A percentile compares a stretch with the other conserved stretches of the same genome.
Conservation (phyloP, 2,888 invertebrate species). For the Cordylochernes scorpioides region DNA sequence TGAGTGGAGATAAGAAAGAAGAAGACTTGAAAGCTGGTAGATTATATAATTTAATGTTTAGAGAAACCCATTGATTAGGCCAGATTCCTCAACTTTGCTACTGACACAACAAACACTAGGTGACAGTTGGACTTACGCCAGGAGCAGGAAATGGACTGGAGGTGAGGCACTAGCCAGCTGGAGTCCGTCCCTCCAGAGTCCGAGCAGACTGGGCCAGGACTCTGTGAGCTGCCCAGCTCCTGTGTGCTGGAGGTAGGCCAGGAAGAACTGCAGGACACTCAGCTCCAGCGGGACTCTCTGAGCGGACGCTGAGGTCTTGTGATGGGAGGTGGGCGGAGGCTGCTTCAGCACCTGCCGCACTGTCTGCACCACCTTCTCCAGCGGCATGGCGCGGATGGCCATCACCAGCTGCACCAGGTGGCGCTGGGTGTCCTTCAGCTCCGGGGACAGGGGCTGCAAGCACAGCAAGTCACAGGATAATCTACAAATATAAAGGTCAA, state of each 20-base stretch:
- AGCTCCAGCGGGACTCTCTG: conserved; percentile 35
- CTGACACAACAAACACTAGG: no score
- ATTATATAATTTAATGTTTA: no score
- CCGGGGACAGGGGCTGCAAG: no score
- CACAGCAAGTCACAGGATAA: no score
- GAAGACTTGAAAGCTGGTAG: no score
- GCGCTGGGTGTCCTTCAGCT: no score
- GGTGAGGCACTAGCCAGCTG: conserved; percentile 35
- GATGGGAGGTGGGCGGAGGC: conserved; percentile 25
- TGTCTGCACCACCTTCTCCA: conserved; percentile 53
- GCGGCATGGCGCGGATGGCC: conserved; percentile 51
- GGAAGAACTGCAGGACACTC: conserved; percentile 51
- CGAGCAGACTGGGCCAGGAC: conserved; percentile 45
- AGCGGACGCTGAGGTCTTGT: conserved; percentile 18
- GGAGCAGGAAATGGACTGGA: conserved; percentile 46
- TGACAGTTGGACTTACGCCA: conserved; percentile 37
- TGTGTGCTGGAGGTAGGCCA: conserved; percentile 32
- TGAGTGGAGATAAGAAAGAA: no score
- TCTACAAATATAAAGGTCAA: no score
- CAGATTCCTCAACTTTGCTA: no score
- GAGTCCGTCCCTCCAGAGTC: conserved; percentile 44
- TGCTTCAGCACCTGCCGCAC: conserved; percentile 52
- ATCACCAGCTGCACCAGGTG: conserved; percentile 49
- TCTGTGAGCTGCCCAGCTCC: conserved; percentile 41
- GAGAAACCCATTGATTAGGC: no score